Percentiles rank a stretch among this genome's conserved stretches.
Evolutionary conservation across 2,888 invertebrate genomes (phyloP).

Genomic region (Diploptera punctata): DNA sequence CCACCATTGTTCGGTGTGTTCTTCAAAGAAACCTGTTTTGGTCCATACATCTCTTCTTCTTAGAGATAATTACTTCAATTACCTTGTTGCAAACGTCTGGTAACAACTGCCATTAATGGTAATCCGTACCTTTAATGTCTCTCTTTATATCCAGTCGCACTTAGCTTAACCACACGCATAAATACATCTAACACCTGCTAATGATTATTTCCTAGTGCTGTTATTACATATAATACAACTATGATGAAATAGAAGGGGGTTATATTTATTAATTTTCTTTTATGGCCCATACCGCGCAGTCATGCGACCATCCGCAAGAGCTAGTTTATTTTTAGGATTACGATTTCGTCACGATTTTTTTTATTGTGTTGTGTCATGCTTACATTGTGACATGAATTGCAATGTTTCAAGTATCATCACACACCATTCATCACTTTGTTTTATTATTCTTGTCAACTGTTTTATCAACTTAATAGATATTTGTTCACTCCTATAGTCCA

Average conservation of each 20-base stretch:
- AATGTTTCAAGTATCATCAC: too few species aligned
- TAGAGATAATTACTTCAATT: conserved; percentile 34
- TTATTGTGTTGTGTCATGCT: too few species aligned
- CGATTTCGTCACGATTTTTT: too few species aligned
- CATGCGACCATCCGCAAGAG: too few species aligned
- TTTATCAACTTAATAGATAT: too few species aligned
- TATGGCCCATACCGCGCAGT: not conserved
- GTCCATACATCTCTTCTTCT: conserved; percentile 10
- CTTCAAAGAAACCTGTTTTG: conserved; percentile 25
- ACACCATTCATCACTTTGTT: too few species aligned
- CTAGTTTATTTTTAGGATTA: too few species aligned
- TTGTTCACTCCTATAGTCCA: too few species aligned
- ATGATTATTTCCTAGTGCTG: not conserved
- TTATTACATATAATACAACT: not conserved
- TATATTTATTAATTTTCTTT: not conserved
- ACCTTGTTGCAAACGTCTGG: conserved; percentile 25
- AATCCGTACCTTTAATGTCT: conserved; percentile 24
- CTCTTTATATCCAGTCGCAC: not conserved
- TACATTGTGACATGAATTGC: too few species aligned
- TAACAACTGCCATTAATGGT: conserved; percentile 28
- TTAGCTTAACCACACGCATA: not conserved
- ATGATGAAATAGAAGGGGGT: not conserved
- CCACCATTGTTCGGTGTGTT: too few species aligned
- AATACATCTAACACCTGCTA: not conserved
- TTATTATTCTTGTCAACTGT: too few species aligned